phyloP scores from a whole-genome alignment of 2,888 invertebrate genomes.

The Axea sp. region DNA sequence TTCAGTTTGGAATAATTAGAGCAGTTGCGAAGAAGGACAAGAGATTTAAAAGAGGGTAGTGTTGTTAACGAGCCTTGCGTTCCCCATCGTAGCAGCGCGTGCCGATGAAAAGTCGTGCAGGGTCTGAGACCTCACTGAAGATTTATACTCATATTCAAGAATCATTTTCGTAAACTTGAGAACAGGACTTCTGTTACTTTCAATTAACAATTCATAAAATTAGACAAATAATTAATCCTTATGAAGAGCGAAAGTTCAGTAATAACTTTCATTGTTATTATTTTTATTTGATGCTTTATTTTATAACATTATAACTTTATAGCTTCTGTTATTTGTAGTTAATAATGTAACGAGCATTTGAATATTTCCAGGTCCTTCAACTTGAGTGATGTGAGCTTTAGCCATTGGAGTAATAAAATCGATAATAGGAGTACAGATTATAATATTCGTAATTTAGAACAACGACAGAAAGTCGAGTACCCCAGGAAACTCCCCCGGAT shows the following conservation, averaged over 20 bases:
- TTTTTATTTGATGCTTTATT: too few relatives aligned
- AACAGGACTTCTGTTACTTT: too few relatives aligned
- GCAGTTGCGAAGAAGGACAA: background rate
- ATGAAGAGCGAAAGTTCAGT: background rate
- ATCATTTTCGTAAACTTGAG: too few relatives aligned
- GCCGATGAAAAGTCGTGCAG: constrained; percentile 3
- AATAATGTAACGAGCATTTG: constrained; percentile 7
- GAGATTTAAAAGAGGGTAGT: constrained; percentile 1
- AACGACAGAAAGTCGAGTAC: too few relatives aligned
- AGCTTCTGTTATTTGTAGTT: background rate
- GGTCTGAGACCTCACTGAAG: background rate
- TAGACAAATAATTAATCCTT: too few relatives aligned
- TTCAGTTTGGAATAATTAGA: background rate
- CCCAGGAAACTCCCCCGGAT: too few relatives aligned
- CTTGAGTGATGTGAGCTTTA: constrained; percentile 63
- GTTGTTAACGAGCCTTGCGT: constrained; percentile 5
- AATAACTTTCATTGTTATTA: too few relatives aligned
- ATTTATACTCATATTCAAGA: background rate
- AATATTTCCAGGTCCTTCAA: constrained; percentile 36
- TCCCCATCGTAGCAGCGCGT: constrained; percentile 4
- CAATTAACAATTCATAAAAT: too few relatives aligned
- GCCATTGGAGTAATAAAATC: constrained; percentile 63
- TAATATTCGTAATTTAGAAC: too few relatives aligned
- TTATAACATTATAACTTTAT: background rate
- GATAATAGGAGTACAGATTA: constrained; percentile 61